Base-by-base conservation (phyloP, 2,888 invertebrate species). In the Baccha elongata region DNA sequence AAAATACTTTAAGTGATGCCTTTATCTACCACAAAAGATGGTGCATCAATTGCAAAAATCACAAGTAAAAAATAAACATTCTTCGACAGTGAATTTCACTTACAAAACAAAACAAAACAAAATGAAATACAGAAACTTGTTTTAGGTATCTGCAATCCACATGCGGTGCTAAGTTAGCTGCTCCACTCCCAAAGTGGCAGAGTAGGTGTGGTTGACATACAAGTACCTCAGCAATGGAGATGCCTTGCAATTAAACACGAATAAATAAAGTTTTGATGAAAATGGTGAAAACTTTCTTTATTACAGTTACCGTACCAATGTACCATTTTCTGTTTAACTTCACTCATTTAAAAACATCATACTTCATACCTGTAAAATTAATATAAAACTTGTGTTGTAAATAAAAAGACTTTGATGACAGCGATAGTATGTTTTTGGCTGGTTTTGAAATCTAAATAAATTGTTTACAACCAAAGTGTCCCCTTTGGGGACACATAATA, bases 181-280 rank as follows among this genome's bases (percentile, higher is more conserved):
- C 26, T 50, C 23, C n/a, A 21, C n/a, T n/a, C 8, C 29, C 23
- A 23, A 5, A 23, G 23, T 23, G 23, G 7, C 1, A 3, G 35
- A 46, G n/a, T 23, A 13, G 5, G 15, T 29, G 29, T 26, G 48
- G n/a, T n/a, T n/a, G 13, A 26, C 11, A 29, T 32, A 32, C 15
- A 52, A 32, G 29, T 52, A 23, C 26, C 15, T 15, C 29, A 35
- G 19, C 3, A 52, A 19, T 53, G 7, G n/a, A 35, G 35, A 19
- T 19, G 53, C 11, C 53, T 32, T 35, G 32, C 53, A 53, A 35
- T 53, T 53, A 53, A 53, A 53, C 35, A 35, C 19, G n/a, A 35
- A 53, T 35, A 53, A 53, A 35, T 53, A 19, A 53, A 53, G 53
- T 53, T 53, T 53, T 19, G 32, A 35, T 53, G 53, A 35, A 53